Percentiles rank a stretch among this genome's conserved stretches.
Evolutionary conservation across 2,797 vertebrate genomes (phyloP).

Genomic region (Nannoperca australis): DNA sequence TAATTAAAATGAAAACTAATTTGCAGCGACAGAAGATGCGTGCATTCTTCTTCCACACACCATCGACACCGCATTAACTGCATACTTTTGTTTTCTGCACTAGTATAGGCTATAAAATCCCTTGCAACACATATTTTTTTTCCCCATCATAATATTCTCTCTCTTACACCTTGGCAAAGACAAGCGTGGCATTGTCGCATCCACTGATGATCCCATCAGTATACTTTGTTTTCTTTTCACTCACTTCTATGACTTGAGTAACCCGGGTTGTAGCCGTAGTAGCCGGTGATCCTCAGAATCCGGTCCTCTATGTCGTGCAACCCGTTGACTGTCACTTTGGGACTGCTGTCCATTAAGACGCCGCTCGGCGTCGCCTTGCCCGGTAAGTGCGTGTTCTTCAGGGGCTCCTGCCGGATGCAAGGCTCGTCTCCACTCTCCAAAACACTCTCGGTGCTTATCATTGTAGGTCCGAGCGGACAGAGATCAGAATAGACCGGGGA

Average conservation of each 20-base stretch:
- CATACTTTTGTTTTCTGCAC: not conserved
- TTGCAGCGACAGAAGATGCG: not conserved
- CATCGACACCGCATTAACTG: not conserved
- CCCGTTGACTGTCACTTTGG: constrained; percentile 93
- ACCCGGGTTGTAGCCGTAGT: constrained; percentile 98
- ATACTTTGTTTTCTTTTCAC: constrained; percentile 68
- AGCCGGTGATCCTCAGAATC: constrained; percentile 97
- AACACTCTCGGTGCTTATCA: constrained; percentile 76
- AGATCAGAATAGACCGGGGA: constrained; percentile 40
- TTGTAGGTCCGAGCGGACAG: constrained; percentile 70
- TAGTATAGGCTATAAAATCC: not conserved
- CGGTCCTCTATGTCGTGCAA: constrained; percentile 97
- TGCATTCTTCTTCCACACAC: constrained; percentile 4
- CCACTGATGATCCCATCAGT: constrained; percentile 1
- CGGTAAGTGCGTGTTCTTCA: constrained; percentile 78
- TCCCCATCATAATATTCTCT: not conserved
- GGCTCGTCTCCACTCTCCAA: constrained; percentile 76
- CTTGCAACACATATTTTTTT: not conserved
- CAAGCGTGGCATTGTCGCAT: constrained; percentile 39
- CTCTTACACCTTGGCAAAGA: constrained; percentile 32
- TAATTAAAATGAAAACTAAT: constrained; percentile 33
- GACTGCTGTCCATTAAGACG: constrained; percentile 65
- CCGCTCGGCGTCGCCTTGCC: constrained; percentile 79
- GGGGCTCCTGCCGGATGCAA: constrained; percentile 80
- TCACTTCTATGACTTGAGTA: constrained; percentile 98